Percentiles rank a stretch among this genome's conserved stretches.
phyloP scores from a whole-genome alignment of 2,888 invertebrate genomes.

The Dryococelus australis region DNA sequence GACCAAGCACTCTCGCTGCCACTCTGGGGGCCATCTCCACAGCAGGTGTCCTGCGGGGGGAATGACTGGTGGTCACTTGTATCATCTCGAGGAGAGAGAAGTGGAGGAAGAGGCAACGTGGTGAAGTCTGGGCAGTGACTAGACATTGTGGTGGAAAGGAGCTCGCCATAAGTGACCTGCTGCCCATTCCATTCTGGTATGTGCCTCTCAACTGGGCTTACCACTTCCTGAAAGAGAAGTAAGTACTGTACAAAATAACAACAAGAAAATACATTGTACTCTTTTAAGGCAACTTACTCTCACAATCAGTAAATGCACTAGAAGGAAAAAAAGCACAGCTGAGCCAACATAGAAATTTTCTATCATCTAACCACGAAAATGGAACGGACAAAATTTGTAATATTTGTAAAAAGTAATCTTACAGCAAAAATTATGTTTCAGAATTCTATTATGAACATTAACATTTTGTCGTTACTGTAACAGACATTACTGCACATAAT shows the following conservation, averaged over 20 bases:
- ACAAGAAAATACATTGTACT: not conserved
- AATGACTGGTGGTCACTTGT: not conserved
- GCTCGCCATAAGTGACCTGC: not conserved
- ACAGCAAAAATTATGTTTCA: no score
- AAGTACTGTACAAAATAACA: not conserved
- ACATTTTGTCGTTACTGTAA: no score
- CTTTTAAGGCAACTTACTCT: no score
- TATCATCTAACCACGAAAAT: no score
- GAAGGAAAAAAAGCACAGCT: no score
- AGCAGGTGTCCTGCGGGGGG: not conserved
- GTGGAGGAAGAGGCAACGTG: not conserved
- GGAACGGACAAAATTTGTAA: no score
- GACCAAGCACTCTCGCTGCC: not conserved
- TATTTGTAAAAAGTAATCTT: no score
- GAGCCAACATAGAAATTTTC: no score
- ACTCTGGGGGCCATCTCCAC: not conserved
- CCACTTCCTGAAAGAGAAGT: not conserved
- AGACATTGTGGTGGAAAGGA: not conserved
- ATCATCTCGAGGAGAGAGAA: not conserved
- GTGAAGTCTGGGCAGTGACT: conserved; percentile 5
- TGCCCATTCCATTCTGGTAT: conserved; percentile 1
- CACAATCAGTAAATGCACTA: no score
- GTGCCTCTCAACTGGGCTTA: not conserved
- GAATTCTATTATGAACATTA: no score
- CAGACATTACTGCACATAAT: no score